Conservation (phyloP, 2,888 invertebrate species). For the Acanthosoma haemorrhoidale region DNA sequence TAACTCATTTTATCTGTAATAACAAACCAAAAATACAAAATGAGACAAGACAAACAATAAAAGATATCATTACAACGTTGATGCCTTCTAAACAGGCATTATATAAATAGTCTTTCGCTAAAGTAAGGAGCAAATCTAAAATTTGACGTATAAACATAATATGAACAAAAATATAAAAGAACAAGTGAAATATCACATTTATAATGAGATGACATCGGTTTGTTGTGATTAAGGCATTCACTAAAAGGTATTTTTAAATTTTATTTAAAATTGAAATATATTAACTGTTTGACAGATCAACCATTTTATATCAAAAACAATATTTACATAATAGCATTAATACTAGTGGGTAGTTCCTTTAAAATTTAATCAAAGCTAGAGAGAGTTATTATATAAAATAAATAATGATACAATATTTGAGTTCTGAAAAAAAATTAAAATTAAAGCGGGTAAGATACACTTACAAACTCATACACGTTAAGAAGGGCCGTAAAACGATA, state of each 20-base stretch:
- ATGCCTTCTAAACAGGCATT: background rate
- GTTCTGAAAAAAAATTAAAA: background rate
- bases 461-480: background rate
- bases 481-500: background rate
- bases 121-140: background rate
- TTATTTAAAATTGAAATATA: no score
- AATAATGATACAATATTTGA: no score
- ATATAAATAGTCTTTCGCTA: background rate
- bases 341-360: background rate
- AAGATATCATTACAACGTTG: background rate
- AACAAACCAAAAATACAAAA: background rate
- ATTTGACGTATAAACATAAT: background rate
- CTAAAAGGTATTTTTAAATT: no score
- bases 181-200: no score
- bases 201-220: no score
- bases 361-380: background rate
- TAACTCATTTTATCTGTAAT: constrained; percentile 17
- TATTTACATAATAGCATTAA: background rate
- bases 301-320: no score
- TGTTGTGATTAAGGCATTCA: no score
- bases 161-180: no score
- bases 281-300: no score
- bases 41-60: background rate
- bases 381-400: background rate
- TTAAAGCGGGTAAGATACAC: background rate